Percentiles rank a stretch among this genome's conserved stretches.
phyloP scores from a whole-genome alignment of 2,888 invertebrate species.

The Mamestra brassicae region DNA sequence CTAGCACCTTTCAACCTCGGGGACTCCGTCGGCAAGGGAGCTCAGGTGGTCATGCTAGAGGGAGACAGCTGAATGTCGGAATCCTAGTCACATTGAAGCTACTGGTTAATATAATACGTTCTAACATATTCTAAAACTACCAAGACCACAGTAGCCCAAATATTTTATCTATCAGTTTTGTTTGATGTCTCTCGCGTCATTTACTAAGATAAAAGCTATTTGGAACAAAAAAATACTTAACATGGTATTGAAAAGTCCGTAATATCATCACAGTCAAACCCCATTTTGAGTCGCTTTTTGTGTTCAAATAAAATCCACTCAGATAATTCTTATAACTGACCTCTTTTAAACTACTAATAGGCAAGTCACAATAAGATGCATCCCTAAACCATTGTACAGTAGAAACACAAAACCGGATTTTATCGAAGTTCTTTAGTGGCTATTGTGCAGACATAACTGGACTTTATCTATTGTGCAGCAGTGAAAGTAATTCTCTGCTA shows the following conservation, averaged over 20 bases:
- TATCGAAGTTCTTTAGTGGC: conserved; percentile 11
- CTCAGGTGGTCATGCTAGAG: conserved; percentile 91
- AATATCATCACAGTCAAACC: not conserved
- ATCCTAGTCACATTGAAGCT: conserved; percentile 12
- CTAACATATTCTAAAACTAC: conserved; percentile 3
- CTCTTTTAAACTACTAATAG: conserved; percentile 1
- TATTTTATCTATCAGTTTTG: conserved; percentile 38
- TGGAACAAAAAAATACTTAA: not conserved
- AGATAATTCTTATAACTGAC: not conserved
- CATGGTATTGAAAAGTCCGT: too few relatives aligned
- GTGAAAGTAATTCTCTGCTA: conserved; percentile 34
- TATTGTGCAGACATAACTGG: conserved; percentile 12
- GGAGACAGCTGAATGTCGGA: conserved; percentile 57
- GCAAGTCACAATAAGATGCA: conserved; percentile 2
- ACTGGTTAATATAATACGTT: conserved; percentile 23
- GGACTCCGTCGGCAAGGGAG: conserved; percentile 95
- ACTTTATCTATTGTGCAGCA: conserved; percentile 20
- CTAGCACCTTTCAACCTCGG: conserved; percentile 93
- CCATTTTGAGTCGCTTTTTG: not conserved
- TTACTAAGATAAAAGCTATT: conserved; percentile 19
- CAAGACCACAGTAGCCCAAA: conserved; percentile 25
- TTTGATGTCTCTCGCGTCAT: not conserved
- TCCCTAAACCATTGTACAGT: conserved; percentile 5
- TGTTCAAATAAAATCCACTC: not conserved
- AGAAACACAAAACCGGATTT: conserved; percentile 30